Conservation (phyloP, 2,113 vertebrate genomes). For the Eidolon helvum region DNA sequence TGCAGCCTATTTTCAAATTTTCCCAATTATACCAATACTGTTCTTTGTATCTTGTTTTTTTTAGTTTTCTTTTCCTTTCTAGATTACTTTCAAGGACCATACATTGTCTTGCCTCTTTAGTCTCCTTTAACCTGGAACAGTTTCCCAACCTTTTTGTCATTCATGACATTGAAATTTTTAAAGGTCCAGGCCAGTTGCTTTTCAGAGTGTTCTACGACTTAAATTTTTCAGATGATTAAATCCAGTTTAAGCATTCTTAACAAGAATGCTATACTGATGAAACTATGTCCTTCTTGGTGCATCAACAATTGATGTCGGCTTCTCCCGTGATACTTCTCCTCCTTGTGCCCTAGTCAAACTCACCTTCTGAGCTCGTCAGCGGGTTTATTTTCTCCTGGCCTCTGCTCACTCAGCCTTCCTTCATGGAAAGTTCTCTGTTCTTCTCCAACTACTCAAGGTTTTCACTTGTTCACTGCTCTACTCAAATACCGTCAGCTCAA, state of each 20-base stretch:
- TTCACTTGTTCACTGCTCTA: background rate
- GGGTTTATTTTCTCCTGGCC: background rate
- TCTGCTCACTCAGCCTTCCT: background rate
- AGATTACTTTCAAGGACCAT: background rate
- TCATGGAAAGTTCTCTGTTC: background rate
- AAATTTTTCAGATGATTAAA: background rate
- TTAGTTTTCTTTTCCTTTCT: background rate
- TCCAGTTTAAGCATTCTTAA: background rate
- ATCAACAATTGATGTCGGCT: no score
- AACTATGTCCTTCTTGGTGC: background rate
- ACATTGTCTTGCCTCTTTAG: background rate
- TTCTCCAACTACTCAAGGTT: background rate
- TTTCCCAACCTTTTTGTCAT: background rate
- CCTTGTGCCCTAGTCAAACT: background rate
- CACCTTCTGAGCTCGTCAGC: background rate
- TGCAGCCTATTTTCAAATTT: background rate
- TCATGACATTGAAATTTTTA: background rate
- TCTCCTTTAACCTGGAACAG: background rate
- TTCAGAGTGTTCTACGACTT: background rate
- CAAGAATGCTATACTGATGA: rapidly evolving
- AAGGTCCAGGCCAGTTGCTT: background rate
- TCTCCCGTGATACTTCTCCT: background rate
- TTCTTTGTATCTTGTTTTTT: background rate
- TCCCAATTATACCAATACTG: background rate
- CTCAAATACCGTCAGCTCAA: background rate